These are phyloP conservation scores for Perca schrenkii DNA, from an alignment of 2,113 vertebrate species.

Conservation along the genomic window DNA sequence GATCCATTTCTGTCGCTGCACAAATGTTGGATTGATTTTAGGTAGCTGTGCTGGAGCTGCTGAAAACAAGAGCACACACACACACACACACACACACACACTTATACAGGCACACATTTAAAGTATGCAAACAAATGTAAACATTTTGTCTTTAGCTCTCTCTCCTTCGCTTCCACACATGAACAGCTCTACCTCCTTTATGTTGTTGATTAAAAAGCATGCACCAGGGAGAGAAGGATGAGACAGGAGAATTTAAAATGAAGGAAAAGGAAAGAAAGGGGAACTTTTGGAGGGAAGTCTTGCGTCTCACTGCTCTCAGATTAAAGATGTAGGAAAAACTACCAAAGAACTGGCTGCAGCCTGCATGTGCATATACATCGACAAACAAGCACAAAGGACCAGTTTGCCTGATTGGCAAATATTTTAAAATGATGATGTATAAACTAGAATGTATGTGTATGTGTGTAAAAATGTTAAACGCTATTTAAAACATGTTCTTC, in stretches of 20 bases:
- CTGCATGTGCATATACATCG: background rate
- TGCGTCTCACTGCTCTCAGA: background rate
- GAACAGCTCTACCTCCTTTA: slow-evolving; percentile 51
- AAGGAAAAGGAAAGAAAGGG: slow-evolving; percentile 3
- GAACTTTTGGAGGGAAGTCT: background rate
- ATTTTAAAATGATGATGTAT: too few relatives aligned
- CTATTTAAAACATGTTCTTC: too few relatives aligned
- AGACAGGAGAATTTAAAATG: slow-evolving; percentile 21
- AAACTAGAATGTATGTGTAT: too few relatives aligned
- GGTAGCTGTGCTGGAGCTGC: background rate
- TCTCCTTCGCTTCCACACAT: slow-evolving; percentile 22
- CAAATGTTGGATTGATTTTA: slow-evolving; percentile 46
- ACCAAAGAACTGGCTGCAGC: background rate
- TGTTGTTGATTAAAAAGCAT: slow-evolving; percentile 66
- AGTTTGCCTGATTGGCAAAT: too few relatives aligned
- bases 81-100: background rate
- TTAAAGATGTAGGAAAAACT: slow-evolving; percentile 13
- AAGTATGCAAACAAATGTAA: slow-evolving; percentile 8
- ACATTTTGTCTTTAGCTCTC: slow-evolving; percentile 23
- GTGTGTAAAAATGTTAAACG: too few relatives aligned
- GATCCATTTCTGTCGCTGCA: slow-evolving; percentile 31
- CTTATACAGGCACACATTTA: background rate
- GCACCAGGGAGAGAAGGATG: slow-evolving; percentile 41
- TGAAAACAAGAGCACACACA: background rate
- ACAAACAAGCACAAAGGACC: background rate